Evolutionary conservation across 2,797 vertebrate species (phyloP).

Genomic region (Pangasius mekongensis): DNA sequence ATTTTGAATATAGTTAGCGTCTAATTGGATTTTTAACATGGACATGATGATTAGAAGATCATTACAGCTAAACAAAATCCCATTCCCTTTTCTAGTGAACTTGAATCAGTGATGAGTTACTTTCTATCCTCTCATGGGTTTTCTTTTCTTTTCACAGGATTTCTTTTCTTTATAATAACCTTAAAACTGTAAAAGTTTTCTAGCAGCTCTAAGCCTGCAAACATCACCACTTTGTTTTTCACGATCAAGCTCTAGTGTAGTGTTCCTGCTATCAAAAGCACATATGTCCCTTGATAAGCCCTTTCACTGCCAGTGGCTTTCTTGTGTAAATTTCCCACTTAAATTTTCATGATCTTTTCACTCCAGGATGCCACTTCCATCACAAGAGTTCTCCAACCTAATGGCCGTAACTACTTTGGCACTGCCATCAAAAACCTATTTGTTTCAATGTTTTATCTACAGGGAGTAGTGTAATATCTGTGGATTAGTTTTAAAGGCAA

Average conservation of each 20-base stretch:
- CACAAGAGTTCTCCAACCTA: conserved; percentile 83
- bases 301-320: conserved; percentile 74
- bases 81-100: background rate
- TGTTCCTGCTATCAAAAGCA: conserved; percentile 77
- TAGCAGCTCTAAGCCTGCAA: conserved; percentile 60
- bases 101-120: background rate
- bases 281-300: conserved; percentile 76
- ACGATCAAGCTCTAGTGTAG: conserved; percentile 84
- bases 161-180: background rate
- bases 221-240: conserved; percentile 77
- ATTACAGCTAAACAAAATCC: background rate
- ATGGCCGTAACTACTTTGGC: conserved; percentile 81
- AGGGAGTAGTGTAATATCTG: conserved; percentile 77
- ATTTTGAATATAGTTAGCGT: background rate
- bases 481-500: conserved; percentile 82
- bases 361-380: conserved; percentile 83
- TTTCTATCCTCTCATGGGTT: background rate
- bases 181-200: conserved; percentile 40
- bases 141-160: background rate
- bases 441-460: conserved; percentile 75
- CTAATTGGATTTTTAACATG: background rate
- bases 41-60: background rate
- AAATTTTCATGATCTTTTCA: conserved; percentile 93
- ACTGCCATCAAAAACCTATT: conserved; percentile 82
- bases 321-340: conserved; percentile 86